Conservation (phyloP, 2,113 vertebrate genomes). For the Hippotragus niger region DNA sequence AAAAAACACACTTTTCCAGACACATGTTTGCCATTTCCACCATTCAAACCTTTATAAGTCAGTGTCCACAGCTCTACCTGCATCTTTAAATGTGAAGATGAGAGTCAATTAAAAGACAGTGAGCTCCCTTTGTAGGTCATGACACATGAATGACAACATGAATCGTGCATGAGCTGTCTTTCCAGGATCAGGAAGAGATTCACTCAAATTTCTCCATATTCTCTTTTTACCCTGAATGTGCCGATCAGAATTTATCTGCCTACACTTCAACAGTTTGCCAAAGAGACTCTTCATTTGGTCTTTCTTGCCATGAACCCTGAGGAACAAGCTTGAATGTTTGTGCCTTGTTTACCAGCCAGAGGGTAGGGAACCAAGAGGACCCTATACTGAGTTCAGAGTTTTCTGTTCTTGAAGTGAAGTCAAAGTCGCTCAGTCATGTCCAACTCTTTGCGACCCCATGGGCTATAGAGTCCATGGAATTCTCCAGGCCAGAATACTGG, state of each 20-base stretch:
- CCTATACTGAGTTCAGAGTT: too few species aligned
- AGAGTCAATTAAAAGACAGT: background rate
- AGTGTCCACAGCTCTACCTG: background rate
- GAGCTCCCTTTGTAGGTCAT: background rate
- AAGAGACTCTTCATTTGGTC: accelerated
- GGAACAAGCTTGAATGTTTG: accelerated
- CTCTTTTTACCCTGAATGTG: background rate
- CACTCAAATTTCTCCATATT: background rate
- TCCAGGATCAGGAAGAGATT: background rate
- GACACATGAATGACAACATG: accelerated
- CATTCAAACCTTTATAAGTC: background rate
- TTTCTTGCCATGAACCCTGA: accelerated
- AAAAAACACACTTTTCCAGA: background rate
- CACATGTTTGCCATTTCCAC: background rate
- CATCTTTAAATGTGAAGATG: background rate
- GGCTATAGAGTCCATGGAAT: background rate
- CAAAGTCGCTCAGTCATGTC: background rate
- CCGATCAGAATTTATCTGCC: background rate
- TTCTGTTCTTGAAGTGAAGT: background rate
- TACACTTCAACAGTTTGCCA: background rate
- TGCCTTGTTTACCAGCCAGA: background rate
- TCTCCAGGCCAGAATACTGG: background rate
- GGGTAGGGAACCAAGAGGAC: background rate
- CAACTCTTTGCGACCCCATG: accelerated
- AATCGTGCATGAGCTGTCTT: background rate